phyloP scores from a whole-genome alignment of 2,797 vertebrate genomes.

The Setipinna tenuifilis region DNA sequence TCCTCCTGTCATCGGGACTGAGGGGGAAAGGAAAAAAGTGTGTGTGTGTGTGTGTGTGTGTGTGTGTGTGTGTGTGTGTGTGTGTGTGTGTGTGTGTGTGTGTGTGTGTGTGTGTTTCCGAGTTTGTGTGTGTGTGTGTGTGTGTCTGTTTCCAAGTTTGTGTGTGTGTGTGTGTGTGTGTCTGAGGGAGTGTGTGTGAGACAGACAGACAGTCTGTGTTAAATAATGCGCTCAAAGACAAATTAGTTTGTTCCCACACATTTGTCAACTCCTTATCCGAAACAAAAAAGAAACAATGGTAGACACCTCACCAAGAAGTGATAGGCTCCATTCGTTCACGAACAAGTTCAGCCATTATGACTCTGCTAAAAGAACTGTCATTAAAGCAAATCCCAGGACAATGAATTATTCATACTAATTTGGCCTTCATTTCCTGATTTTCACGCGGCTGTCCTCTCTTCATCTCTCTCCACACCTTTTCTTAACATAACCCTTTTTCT shows the following conservation, averaged over 20 bases:
- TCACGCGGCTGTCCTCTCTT: not conserved
- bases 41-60: not conserved
- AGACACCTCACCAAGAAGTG: not conserved
- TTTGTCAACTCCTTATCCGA: not conserved
- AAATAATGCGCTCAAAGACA: not conserved
- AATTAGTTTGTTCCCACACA: not conserved
- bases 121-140: not conserved
- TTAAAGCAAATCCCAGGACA: not conserved
- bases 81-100: not conserved
- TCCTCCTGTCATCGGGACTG: constrained; percentile 26
- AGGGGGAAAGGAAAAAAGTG: not conserved
- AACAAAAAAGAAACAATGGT: not conserved
- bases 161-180: not conserved
- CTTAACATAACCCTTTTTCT: not conserved
- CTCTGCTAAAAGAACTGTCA: not conserved
- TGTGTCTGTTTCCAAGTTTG: not conserved
- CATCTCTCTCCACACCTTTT: not conserved
- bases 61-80: not conserved
- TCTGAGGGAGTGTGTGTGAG: not conserved
- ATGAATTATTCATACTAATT: not conserved
- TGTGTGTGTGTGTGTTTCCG: not conserved
- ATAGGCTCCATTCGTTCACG: not conserved
- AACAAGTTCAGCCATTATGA: not conserved
- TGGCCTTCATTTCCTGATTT: not conserved
- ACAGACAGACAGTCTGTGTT: not conserved